These are phyloP conservation scores for Limnephilus lunatus DNA, from an alignment of 2,888 invertebrate genomes.

Conservation along the genomic window DNA sequence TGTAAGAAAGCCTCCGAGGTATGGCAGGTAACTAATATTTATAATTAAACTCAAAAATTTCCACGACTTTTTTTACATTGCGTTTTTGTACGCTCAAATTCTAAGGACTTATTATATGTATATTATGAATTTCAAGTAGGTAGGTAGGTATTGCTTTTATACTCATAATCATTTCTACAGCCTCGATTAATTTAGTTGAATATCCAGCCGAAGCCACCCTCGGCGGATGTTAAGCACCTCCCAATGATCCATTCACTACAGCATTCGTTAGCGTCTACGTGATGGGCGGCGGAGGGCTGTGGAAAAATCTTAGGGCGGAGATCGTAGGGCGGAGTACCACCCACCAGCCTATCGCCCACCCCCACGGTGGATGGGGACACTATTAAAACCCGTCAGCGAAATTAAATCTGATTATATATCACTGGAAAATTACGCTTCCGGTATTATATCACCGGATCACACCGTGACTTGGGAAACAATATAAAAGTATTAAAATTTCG, in stretches of 20 bases:
- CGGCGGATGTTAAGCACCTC: background rate
- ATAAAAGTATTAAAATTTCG: no score
- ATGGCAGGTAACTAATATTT: no score
- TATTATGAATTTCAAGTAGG: background rate
- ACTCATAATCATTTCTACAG: background rate
- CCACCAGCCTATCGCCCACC: background rate
- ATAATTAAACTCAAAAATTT: background rate
- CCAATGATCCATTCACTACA: background rate
- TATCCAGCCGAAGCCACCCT: background rate
- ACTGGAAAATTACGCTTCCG: slow-evolving; percentile 24
- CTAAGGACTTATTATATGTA: background rate
- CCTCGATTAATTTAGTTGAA: background rate
- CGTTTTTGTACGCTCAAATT: background rate
- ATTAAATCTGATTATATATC: slow-evolving; percentile 49
- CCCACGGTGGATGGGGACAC: background rate
- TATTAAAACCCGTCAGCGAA: slow-evolving; percentile 33
- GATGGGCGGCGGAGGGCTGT: background rate
- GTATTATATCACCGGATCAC: background rate
- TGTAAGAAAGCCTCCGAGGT: no score
- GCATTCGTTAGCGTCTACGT: background rate
- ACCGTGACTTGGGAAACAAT: background rate
- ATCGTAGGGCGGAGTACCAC: background rate
- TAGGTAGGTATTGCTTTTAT: background rate
- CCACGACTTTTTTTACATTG: background rate
- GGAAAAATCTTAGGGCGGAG: background rate